Conservation (phyloP, 2,888 invertebrate species). For the Ornithoptera priamus region DNA sequence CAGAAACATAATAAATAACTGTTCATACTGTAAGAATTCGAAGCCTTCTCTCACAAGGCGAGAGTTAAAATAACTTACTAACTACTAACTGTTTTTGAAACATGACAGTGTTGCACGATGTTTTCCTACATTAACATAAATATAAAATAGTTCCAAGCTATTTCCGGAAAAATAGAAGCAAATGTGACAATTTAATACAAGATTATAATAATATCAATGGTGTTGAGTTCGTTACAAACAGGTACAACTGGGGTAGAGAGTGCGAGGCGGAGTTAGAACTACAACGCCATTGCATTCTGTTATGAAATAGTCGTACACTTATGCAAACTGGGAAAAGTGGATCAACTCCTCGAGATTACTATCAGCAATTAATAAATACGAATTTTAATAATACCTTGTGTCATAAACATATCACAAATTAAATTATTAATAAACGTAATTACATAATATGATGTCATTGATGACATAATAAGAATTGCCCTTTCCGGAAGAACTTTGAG, state of each 20-base stretch:
- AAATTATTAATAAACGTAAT: not conserved
- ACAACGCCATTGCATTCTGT: constrained; percentile 37
- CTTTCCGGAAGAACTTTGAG: no score
- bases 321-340: constrained; percentile 48
- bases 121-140: no score
- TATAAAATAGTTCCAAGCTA: no score
- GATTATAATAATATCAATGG: not conserved
- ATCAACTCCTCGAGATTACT: constrained; percentile 47
- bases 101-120: no score
- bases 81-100: no score
- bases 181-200: no score
- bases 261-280: constrained; percentile 7
- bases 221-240: not conserved
- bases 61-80: no score
- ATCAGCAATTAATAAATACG: constrained; percentile 39
- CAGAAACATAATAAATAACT: no score
- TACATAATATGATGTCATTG: not conserved
- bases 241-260: constrained; percentile 17
- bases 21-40: no score
- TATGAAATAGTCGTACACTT: constrained; percentile 41
- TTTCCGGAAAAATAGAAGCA: no score
- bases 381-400: constrained; percentile 1
- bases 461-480: not conserved
- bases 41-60: no score
- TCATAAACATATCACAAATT: not conserved